Percentiles rank a stretch among this genome's conserved stretches.
phyloP scores from a whole-genome alignment of 2,888 invertebrate genomes.

The Drosophila peninsularis region DNA sequence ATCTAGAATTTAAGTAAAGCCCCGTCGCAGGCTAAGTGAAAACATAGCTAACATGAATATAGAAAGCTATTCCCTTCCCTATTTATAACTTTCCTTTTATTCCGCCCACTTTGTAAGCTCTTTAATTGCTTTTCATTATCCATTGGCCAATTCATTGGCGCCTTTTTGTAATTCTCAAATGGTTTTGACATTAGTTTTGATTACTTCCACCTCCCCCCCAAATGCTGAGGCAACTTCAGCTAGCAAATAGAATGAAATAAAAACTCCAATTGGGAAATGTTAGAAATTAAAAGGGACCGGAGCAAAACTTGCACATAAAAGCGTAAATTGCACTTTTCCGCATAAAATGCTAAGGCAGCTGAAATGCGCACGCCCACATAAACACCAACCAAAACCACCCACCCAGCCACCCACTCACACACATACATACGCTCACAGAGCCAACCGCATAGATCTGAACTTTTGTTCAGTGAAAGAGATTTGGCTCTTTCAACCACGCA shows the following conservation, averaged over 20 bases:
- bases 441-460: constrained; percentile 29
- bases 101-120: constrained; percentile 1
- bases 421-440: neutral
- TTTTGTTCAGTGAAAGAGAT: constrained; percentile 30
- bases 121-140: constrained; percentile 18
- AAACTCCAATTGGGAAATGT: constrained; percentile 15
- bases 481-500: constrained; percentile 50
- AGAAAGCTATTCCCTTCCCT: neutral
- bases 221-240: constrained; percentile 4
- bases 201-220: constrained; percentile 1
- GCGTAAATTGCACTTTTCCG: constrained; percentile 62
- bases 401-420: constrained; percentile 5
- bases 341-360: constrained; percentile 46
- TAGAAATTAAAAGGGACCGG: constrained; percentile 28
- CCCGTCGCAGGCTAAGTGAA: neutral
- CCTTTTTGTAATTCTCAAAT: constrained; percentile 19
- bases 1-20: constrained; percentile 35
- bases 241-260: constrained; percentile 17
- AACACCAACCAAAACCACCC: constrained; percentile 1
- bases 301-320: constrained; percentile 35
- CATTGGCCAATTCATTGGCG: constrained; percentile 4
- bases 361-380: constrained; percentile 32
- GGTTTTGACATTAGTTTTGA: constrained; percentile 32
- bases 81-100: neutral
- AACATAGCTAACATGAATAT: neutral